Conservation (phyloP, 2,888 invertebrate genomes). For the Cheilosia scutellata region DNA sequence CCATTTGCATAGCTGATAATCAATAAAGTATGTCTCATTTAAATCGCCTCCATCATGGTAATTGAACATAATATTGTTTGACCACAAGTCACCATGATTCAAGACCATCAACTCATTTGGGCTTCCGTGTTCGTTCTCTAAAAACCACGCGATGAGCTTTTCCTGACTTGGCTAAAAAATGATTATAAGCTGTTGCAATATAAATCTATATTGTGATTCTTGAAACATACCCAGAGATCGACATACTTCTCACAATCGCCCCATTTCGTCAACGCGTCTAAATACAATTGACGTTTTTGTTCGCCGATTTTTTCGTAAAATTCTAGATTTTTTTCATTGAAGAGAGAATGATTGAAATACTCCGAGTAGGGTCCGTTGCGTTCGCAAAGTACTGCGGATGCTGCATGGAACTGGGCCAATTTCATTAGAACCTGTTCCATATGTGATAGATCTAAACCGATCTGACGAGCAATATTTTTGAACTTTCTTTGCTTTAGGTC, state of each 20-base stretch:
- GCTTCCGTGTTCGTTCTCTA: conserved; percentile 10
- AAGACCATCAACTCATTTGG: conserved; percentile 78
- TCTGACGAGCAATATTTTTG: conserved; percentile 64
- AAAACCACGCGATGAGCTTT: conserved; percentile 1
- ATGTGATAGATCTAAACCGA: conserved; percentile 81
- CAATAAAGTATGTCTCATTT: conserved; percentile 80
- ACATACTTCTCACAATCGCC: conserved; percentile 57
- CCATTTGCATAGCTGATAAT: conserved; percentile 79
- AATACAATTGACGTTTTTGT: background rate
- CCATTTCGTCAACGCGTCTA: conserved; percentile 39
- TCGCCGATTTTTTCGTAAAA: conserved; percentile 54
- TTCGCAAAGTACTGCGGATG: conserved; percentile 81
- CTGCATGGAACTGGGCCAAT: conserved; percentile 83
- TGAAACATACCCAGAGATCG: conserved; percentile 68
- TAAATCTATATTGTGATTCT: background rate
- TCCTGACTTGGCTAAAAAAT: conserved; percentile 17
- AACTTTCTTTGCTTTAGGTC: conserved; percentile 68
- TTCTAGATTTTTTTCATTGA: conserved; percentile 7
- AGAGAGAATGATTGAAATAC: conserved; percentile 50
- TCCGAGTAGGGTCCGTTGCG: conserved; percentile 69
- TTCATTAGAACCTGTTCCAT: conserved; percentile 79
- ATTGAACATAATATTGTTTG: conserved; percentile 81
- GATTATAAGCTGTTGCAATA: too few species aligned
- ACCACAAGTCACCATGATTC: conserved; percentile 82
- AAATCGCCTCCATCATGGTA: conserved; percentile 79